Conservation (phyloP, 2,797 vertebrate genomes). For the Thripadectes ignobilis region DNA sequence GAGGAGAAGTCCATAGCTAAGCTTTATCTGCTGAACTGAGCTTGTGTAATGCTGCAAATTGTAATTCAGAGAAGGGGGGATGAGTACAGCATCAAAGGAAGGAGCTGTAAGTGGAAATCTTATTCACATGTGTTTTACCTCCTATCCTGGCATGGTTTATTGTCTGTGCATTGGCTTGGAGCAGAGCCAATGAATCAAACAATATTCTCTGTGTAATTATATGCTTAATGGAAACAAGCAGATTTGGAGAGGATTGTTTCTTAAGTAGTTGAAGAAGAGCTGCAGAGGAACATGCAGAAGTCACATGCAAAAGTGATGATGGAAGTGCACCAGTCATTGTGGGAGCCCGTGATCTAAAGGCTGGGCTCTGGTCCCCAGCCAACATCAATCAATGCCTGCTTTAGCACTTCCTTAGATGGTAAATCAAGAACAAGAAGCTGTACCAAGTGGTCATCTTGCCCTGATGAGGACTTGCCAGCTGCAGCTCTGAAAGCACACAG, state of each 20-base stretch:
- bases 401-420: not conserved
- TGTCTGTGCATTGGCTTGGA: not conserved
- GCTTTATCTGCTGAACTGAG: not conserved
- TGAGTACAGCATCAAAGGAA: not conserved
- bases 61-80: not conserved
- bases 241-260: not conserved
- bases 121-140: slow-evolving; percentile 12
- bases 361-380: not conserved
- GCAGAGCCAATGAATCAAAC: not conserved
- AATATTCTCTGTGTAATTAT: not conserved
- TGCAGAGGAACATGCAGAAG: not conserved
- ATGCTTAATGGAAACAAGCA: slow-evolving; percentile 1
- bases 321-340: not conserved
- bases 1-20: not conserved
- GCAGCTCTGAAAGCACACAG: not conserved
- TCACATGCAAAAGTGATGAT: not conserved
- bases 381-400: not conserved
- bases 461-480: not conserved
- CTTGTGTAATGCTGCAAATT: not conserved
- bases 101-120: not conserved
- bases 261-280: not conserved
- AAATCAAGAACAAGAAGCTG: not conserved
- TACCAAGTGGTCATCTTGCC: not conserved
- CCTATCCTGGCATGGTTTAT: not conserved
- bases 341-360: not conserved